Base-by-base conservation (phyloP, 2,113 vertebrate species). In the Jacana jacana region DNA sequence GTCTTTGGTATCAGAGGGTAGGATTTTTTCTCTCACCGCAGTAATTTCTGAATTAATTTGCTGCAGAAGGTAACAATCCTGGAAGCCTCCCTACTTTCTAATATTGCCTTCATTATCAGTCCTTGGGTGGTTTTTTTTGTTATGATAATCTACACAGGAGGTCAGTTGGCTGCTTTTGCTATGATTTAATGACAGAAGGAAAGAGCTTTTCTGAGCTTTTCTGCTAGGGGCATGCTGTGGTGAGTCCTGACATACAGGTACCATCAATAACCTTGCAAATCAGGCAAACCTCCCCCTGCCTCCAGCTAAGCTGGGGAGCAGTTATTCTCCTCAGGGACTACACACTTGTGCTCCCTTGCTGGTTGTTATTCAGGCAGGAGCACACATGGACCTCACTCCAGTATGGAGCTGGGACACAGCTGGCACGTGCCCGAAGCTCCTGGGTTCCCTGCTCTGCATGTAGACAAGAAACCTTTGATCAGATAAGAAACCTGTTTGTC, bases 361-460 rank as follows among this genome's bases (percentile, higher is more conserved):
- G 37, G 42, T 35, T 35, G 11, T 23, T 52, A 27, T 14, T 35
- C 7, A 27, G 61, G 42, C 17, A 76, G 39, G 8, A 72, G 27
- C 31, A 51, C 16, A 39, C 7, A 0, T 0, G 3, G 6, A 13
- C 78, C 71, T 66, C 37, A 25, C 51, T 40, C 19, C 2, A 2
- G 7, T 20, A 15, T 0, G 1, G 22, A 78, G 46, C 44, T 92
- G 63, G 40, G 31, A 48, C 37, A 13, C 0, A 1, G 48, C 1
- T 76, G 30, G 6, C 37, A 7, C 42, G 52, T 52, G 37, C 39
- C 35, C 39, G 44, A 20, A 87, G 49, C 42, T 87, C 30, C 51
- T 75, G 51, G 13, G 8, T 49, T 70, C 11, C 33, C 35, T 54
- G 20, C 9, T 77, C 49, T 73, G 33, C 27, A 13, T 13, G 13